Base-by-base conservation (phyloP, 2,797 vertebrate genomes). In the Malurus leucopterus region DNA sequence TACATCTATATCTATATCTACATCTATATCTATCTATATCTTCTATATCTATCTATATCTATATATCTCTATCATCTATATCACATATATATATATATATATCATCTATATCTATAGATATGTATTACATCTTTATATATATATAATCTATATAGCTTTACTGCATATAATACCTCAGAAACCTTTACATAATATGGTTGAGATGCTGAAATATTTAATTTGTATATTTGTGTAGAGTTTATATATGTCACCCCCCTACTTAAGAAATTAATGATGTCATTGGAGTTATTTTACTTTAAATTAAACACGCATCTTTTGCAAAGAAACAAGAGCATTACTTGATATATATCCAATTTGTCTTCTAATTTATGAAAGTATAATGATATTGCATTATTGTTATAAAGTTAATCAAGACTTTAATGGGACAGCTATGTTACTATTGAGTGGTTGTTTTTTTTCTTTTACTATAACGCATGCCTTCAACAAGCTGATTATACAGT, bases 331-430 rank as follows among this genome's bases (percentile, higher is more conserved):
- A 89, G 14, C 10, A 71, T 82, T 91, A 74, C 34, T 89, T 96
- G 89, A 93, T 95, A 82, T 89, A 93, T 91, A 95, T 95, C 71
- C 69, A 94, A 85, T 96, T 96, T 95, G 47, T 89, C 84, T 95
- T 93, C 75, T 96, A 94, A 96, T 96, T 96, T 96, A 93, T 94
- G 90, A 95, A 96, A 95, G 70, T 76, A 89, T 96, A 95, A 94
- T 86, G 89, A 93, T 94, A 92, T 88, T 92, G 64, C 55, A 88
- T 96, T 96, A 95, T 95, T 97, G 69, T 92, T 96, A 93, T 91
- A 93, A 96, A 97, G 93, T 96, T 97, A 96, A 97, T 97, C 95
- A 96, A 94, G 92, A 96, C 88, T 96, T 97, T 96, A 97, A 96
- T 96, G 86, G 95, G 94, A 96, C 84, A 94, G 59, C 70, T 96